A percentile compares a stretch with the other conserved stretches of the same genome.
phyloP scores from a whole-genome alignment of 2,797 vertebrate genomes.

The Gila robusta region DNA sequence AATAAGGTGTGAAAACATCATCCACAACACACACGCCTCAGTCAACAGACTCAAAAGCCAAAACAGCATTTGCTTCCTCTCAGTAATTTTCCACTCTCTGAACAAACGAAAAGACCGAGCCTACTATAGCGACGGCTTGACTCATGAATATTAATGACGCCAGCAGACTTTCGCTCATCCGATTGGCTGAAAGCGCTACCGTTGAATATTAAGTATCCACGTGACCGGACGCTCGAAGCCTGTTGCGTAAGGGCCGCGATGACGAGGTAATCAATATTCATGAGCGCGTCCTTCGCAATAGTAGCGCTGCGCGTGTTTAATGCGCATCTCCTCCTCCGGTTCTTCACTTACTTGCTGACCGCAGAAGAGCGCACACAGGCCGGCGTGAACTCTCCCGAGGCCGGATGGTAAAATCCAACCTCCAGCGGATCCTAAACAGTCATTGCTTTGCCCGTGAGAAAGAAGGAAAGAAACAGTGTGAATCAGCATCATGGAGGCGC shows the following conservation, averaged over 20 bases:
- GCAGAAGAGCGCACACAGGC: constrained; percentile 75
- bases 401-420: constrained; percentile 91
- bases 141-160: constrained; percentile 19
- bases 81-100: constrained; percentile 60
- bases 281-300: background rate
- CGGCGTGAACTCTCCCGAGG: constrained; percentile 81
- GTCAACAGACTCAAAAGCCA: background rate
- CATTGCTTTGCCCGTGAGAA: constrained; percentile 89
- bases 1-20: background rate
- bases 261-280: background rate
- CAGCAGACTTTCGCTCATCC: too few relatives aligned
- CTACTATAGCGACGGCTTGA: background rate
- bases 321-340: constrained; percentile 13
- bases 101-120: background rate
- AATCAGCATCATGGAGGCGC: constrained; percentile 74
- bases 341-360: constrained; percentile 68
- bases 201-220: background rate
- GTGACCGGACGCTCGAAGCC: background rate
- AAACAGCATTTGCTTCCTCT: constrained; percentile 28
- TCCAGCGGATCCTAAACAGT: constrained; percentile 89
- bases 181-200: background rate
- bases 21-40: background rate
- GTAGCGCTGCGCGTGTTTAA: background rate
- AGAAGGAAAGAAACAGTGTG: constrained; percentile 82
- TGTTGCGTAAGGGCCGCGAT: too few relatives aligned